These are phyloP conservation scores for human (Homo sapiens) DNA, from an alignment of 2,113 vertebrate genomes.

Conservation along the genomic window GRCh38 chr5:151463001-151463500, in stretches of 20 bases:
- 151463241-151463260: background rate
- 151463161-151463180: background rate
- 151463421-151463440: background rate
- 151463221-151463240: background rate
- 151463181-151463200: background rate
- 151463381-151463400: background rate
- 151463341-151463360: background rate
- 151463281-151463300: background rate
- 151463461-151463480: background rate
- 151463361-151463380: background rate
- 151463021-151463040: too few species aligned
- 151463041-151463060: too few species aligned
- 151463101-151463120: too few species aligned
- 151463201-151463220: background rate
- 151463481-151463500: background rate
- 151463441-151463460: background rate
- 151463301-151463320: rapidly evolving
- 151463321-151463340: rapidly evolving
- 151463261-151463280: background rate
- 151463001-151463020: too few species aligned
- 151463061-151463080: too few species aligned
- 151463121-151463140: too few species aligned
- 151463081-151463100: too few species aligned
- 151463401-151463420: background rate
- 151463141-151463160: too few species aligned